Evolutionary conservation across 2,888 invertebrate genomes (phyloP).

Genomic region (Iphiclides podalirius): DNA sequence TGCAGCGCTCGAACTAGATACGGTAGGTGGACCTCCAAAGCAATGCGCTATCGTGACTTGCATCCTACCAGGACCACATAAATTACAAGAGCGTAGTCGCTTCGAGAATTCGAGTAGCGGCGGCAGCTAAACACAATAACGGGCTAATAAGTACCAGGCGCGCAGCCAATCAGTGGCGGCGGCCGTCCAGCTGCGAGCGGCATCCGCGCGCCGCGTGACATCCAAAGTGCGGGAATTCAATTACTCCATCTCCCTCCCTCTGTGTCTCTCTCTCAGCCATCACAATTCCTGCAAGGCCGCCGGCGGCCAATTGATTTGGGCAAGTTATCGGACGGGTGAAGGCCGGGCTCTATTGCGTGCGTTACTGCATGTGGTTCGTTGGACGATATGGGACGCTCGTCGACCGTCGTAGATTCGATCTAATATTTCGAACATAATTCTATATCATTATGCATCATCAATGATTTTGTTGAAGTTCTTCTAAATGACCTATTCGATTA

Average conservation of each 20-base stretch:
- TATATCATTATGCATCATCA: too few relatives aligned
- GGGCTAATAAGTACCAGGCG: background rate
- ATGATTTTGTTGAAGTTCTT: too few relatives aligned
- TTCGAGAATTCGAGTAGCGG: too few relatives aligned
- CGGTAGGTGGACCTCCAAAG: too few relatives aligned
- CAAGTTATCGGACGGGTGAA: slow-evolving; percentile 27
- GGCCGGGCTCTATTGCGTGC: slow-evolving; percentile 23
- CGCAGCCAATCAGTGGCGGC: slow-evolving; percentile 35
- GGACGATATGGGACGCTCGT: too few relatives aligned
- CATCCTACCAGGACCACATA: background rate
- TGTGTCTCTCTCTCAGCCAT: slow-evolving; percentile 64
- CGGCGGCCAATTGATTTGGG: slow-evolving; percentile 31
- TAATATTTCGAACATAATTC: too few relatives aligned
- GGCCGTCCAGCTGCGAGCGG: slow-evolving; percentile 39
- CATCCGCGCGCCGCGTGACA: slow-evolving; percentile 58
- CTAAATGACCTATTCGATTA: too few relatives aligned
- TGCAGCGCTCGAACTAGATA: too few relatives aligned
- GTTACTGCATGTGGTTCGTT: slow-evolving; percentile 33
- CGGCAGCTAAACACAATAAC: background rate
- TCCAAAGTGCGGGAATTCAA: slow-evolving; percentile 44
- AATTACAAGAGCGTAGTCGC: background rate
- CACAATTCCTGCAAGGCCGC: slow-evolving; percentile 68
- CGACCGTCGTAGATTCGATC: too few relatives aligned
- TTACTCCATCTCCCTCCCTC: background rate
- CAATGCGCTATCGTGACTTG: too few relatives aligned